Evolutionary conservation across 2,113 vertebrate genomes (phyloP).

Genomic region (Herpetotheres cachinnans): DNA sequence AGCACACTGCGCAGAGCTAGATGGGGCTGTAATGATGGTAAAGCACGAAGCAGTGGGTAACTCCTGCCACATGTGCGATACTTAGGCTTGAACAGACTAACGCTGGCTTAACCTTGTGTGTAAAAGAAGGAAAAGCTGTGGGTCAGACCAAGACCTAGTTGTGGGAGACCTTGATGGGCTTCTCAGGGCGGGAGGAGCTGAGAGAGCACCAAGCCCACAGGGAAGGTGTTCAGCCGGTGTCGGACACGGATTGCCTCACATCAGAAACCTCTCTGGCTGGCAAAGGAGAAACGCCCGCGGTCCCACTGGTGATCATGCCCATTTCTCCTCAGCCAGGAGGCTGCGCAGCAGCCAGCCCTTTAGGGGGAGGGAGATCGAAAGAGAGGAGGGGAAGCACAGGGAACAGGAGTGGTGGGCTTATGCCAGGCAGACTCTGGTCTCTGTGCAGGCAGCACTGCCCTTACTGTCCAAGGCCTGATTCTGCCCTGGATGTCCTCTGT

Average conservation of each 20-base stretch:
- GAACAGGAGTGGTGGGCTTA: fast-evolving
- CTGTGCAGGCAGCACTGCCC: neutral
- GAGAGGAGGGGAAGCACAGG: neutral
- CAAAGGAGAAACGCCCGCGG: fast-evolving
- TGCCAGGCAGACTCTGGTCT: neutral
- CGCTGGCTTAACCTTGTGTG: neutral
- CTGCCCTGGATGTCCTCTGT: neutral
- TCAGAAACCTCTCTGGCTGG: neutral
- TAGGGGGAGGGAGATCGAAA: neutral
- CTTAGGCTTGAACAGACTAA: neutral
- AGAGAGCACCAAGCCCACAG: neutral
- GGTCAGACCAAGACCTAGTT: neutral
- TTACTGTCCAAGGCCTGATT: fast-evolving
- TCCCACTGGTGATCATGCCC: neutral
- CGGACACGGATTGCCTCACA: fast-evolving
- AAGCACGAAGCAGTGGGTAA: fast-evolving
- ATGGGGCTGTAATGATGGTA: fast-evolving
- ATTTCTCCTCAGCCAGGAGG: neutral
- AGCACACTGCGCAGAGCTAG: neutral
- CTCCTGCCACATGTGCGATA: neutral
- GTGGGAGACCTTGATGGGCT: neutral
- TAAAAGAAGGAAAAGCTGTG: neutral
- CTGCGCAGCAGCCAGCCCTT: fast-evolving
- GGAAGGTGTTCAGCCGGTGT: neutral
- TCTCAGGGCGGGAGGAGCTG: neutral